Conservation (phyloP, 2,113 vertebrate genomes). For the Calypte anna region DNA sequence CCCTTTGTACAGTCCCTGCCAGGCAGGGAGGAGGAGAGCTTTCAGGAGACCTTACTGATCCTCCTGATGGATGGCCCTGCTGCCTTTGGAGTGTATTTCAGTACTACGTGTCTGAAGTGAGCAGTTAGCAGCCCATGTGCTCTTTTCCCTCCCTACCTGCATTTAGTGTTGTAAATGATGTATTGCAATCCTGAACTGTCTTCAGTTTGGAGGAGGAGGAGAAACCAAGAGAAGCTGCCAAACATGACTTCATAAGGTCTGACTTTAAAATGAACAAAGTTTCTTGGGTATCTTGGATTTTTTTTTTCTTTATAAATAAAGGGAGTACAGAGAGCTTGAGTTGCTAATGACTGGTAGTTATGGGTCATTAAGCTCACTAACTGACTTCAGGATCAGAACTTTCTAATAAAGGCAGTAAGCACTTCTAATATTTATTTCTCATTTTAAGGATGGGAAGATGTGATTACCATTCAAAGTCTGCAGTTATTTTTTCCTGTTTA, state of each 20-base stretch:
- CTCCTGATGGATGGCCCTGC: slow-evolving; percentile 52
- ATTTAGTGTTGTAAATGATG: slow-evolving; percentile 64
- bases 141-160: slow-evolving; percentile 36
- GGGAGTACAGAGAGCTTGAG: slow-evolving; percentile 44
- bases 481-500: slow-evolving; percentile 11
- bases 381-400: slow-evolving; percentile 68
- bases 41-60: slow-evolving; percentile 23
- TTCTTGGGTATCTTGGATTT: slow-evolving; percentile 67
- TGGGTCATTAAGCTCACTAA: slow-evolving; percentile 71
- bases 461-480: slow-evolving; percentile 45
- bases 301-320: slow-evolving; percentile 65
- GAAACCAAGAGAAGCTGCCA: slow-evolving; percentile 72
- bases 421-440: slow-evolving; percentile 64
- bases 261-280: slow-evolving; percentile 70
- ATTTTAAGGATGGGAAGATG: slow-evolving; percentile 39
- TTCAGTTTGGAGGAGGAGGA: slow-evolving; percentile 42
- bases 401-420: slow-evolving; percentile 58
- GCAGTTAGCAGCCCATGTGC: slow-evolving; percentile 16
- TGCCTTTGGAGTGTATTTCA: slow-evolving; percentile 66
- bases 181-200: slow-evolving; percentile 58
- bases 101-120: slow-evolving; percentile 65
- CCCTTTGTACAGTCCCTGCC: neutral
- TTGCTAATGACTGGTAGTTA: slow-evolving; percentile 62
- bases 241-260: slow-evolving; percentile 78
- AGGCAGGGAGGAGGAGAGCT: neutral